phyloP scores from a whole-genome alignment of 1,140 invertebrate species.

The Drosophila tsacasi region DNA sequence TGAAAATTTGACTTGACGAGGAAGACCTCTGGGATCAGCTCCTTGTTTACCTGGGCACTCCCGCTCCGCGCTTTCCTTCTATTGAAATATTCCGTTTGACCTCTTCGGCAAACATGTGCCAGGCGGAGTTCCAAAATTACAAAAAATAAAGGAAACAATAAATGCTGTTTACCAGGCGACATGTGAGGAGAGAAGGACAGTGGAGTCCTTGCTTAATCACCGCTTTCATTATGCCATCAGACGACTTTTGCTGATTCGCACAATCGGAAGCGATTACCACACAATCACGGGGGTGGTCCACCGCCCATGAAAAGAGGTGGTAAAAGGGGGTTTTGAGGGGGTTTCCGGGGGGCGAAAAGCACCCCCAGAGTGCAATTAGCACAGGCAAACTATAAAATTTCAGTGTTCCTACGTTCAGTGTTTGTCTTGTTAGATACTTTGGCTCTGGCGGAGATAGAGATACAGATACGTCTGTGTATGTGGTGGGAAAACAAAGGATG shows the following conservation, averaged over 20 bases:
- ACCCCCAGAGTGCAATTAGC: slow-evolving; percentile 78
- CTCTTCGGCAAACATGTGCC: slow-evolving; percentile 51
- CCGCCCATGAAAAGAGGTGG: background rate
- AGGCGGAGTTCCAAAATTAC: slow-evolving; percentile 3
- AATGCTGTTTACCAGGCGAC: slow-evolving; percentile 5
- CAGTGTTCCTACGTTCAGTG: slow-evolving; percentile 58
- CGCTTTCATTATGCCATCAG: slow-evolving; percentile 67
- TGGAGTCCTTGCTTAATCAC: slow-evolving; percentile 61
- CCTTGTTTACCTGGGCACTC: slow-evolving; percentile 62
- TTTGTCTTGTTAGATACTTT: slow-evolving; percentile 81
- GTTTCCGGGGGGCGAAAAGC: slow-evolving; percentile 23
- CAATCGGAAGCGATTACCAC: slow-evolving; percentile 73
- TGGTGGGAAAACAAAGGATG: slow-evolving; percentile 36
- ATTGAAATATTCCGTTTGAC: slow-evolving; percentile 80
- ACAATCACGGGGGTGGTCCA: slow-evolving; percentile 21
- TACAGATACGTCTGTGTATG: slow-evolving; percentile 29
- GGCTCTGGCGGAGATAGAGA: slow-evolving; percentile 34
- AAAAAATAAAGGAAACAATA: slow-evolving; percentile 23
- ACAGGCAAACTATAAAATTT: slow-evolving; percentile 78
- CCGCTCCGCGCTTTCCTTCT: slow-evolving; percentile 32
- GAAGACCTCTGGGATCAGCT: slow-evolving; percentile 51
- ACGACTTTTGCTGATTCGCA: slow-evolving; percentile 73
- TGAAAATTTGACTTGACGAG: slow-evolving; percentile 52
- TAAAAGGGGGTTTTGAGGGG: background rate
- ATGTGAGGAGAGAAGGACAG: background rate